Conservation (phyloP, 2,113 vertebrate genomes). For the Lamprologus sp. region DNA sequence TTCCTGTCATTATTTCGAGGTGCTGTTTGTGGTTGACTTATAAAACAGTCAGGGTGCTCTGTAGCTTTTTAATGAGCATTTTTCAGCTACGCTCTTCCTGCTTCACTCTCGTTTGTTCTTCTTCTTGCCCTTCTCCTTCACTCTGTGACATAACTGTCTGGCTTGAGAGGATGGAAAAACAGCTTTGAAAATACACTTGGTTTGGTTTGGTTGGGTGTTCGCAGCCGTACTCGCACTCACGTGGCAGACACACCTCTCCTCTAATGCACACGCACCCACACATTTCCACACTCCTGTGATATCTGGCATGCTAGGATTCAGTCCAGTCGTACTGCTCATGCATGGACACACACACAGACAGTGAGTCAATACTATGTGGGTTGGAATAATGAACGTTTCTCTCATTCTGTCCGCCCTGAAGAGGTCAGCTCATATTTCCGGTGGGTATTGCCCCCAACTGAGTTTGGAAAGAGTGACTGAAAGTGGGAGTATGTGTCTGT, state of each 20-base stretch:
- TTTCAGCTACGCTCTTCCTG: not conserved
- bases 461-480: constrained; percentile 42
- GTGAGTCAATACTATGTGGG: constrained; percentile 26
- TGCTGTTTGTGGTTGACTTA: constrained; percentile 18
- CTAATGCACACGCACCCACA: not conserved
- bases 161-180: constrained; percentile 50
- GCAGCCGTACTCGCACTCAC: not conserved
- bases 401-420: constrained; percentile 2
- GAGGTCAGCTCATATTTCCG: not conserved
- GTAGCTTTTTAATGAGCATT: not conserved
- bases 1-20: constrained; percentile 40
- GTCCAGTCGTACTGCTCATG: not conserved
- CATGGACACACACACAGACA: not conserved
- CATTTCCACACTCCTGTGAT: constrained; percentile 14
- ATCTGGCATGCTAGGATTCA: not conserved
- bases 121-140: not conserved
- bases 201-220: not conserved
- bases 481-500: not conserved
- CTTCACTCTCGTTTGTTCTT: not conserved
- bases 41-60: constrained; percentile 27
- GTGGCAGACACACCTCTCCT: constrained; percentile 40
- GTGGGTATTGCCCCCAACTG: not conserved
- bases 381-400: not conserved
- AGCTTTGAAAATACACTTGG: constrained; percentile 30
- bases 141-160: constrained; percentile 58